Conservation (phyloP, 1,140 invertebrate genomes). For the Centruroides vittatus region DNA sequence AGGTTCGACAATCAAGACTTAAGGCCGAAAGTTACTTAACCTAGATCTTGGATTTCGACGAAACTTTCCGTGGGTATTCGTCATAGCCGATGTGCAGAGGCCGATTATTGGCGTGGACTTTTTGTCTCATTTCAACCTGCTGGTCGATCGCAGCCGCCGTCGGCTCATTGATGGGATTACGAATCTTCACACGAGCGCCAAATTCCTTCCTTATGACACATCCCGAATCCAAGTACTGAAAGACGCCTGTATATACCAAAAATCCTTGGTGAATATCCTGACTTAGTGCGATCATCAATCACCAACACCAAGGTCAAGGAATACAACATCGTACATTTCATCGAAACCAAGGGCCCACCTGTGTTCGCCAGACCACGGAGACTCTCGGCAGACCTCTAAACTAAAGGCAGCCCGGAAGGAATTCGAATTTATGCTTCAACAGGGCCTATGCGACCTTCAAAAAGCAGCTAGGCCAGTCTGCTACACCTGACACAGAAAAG, state of each 20-base stretch:
- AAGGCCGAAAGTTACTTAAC: slow-evolving; percentile 2
- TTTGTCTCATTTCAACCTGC: slow-evolving; percentile 3
- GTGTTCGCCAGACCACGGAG: background rate
- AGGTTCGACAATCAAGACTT: slow-evolving; percentile 7
- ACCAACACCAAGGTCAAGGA: background rate
- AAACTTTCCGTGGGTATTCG: slow-evolving; percentile 6
- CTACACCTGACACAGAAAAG: slow-evolving; percentile 20
- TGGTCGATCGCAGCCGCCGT: background rate
- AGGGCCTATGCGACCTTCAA: slow-evolving; percentile 18
- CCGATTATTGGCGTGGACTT: slow-evolving; percentile 12
- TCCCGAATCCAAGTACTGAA: too few species aligned
- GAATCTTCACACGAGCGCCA: too few species aligned
- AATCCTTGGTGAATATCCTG: background rate
- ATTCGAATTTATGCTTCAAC: slow-evolving; percentile 12
- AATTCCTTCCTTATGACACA: too few species aligned
- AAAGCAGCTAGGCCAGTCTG: slow-evolving; percentile 18
- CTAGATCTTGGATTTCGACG: slow-evolving; percentile 2
- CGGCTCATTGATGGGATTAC: slow-evolving; percentile 3
- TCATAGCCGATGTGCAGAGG: slow-evolving; percentile 6
- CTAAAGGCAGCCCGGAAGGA: background rate
- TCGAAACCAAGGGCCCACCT: slow-evolving; percentile 4
- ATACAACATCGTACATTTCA: slow-evolving; percentile 1
- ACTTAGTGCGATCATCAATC: background rate
- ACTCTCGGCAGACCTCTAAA: slow-evolving; percentile 2
- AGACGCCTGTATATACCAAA: too few species aligned